Percentiles rank a stretch among this genome's conserved stretches.
These are phyloP conservation scores for Ashinkailepas kermadecensis DNA, from an alignment of 2,888 invertebrate genomes.

Conservation along the genomic window DNA sequence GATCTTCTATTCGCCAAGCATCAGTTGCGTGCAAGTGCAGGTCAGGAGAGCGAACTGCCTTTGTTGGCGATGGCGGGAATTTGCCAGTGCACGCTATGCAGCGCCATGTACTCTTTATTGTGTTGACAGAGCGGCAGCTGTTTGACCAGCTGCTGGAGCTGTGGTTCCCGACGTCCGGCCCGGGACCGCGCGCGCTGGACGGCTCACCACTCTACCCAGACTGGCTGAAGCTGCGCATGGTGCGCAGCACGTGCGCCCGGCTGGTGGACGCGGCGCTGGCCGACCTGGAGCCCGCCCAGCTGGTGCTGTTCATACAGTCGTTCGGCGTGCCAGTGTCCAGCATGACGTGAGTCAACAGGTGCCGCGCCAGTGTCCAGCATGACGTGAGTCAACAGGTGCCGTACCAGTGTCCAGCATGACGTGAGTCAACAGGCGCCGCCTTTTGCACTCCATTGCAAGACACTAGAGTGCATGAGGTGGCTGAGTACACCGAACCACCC, in stretches of 20 bases:
- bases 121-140: conserved; percentile 38
- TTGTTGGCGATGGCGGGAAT: no score
- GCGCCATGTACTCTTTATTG: no score
- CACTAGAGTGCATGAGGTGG: no score
- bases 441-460: no score
- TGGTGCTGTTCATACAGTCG: conserved; percentile 88
- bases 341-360: conserved; percentile 51
- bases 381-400: conserved; percentile 44
- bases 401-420: conserved; percentile 77
- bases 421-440: no score
- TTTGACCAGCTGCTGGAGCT: conserved; percentile 61
- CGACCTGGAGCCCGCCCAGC: conserved; percentile 76
- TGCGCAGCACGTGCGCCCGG: conserved; percentile 67
- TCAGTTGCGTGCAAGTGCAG: no score
- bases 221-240: conserved; percentile 82
- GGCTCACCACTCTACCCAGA: conserved; percentile 77
- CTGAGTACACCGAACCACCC: no score
- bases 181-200: conserved; percentile 68
- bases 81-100: no score
- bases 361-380: conserved; percentile 75
- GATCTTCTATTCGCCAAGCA: no score
- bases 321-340: conserved; percentile 88
- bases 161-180: conserved; percentile 71
- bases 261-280: conserved; percentile 77
- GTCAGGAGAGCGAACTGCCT: neutral